phyloP scores from a whole-genome alignment of 2,797 vertebrate genomes.

The Lemur catta region DNA sequence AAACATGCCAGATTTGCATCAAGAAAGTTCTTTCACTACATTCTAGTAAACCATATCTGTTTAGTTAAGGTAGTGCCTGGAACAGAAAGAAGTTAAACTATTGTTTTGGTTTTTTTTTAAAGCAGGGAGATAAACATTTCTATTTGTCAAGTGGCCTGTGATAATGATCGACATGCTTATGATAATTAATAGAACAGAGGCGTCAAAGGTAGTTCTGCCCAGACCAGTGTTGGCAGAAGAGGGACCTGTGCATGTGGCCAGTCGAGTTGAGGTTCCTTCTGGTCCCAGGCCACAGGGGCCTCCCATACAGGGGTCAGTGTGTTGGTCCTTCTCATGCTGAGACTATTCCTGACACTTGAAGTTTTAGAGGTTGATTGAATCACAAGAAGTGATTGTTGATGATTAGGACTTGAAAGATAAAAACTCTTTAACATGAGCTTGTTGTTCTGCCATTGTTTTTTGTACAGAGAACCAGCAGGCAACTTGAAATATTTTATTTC shows the following conservation, averaged over 20 bases:
- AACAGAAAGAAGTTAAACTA: constrained; percentile 70
- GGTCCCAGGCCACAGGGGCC: not conserved
- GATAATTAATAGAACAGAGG: not conserved
- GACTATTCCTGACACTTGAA: not conserved
- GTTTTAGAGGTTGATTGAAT: not conserved
- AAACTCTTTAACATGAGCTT: constrained; percentile 76
- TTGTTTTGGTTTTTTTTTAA: constrained; percentile 41
- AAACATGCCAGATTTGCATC: not conserved
- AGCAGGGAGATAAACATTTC: constrained; percentile 60
- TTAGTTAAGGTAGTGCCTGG: constrained; percentile 79
- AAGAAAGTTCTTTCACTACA: not conserved
- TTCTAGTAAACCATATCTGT: constrained; percentile 48
- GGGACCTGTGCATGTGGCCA: not conserved
- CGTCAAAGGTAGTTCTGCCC: not conserved
- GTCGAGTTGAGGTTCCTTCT: not conserved
- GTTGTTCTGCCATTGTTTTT: constrained; percentile 80
- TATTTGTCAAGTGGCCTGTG: constrained; percentile 50
- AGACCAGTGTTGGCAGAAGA: not conserved
- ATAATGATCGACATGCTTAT: not conserved
- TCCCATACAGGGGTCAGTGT: not conserved
- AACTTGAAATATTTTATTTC: constrained; percentile 50
- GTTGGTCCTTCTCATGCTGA: not conserved
- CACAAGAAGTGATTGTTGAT: constrained; percentile 15
- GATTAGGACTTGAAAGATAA: constrained; percentile 62
- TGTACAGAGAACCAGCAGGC: constrained; percentile 64